Base-by-base conservation (phyloP, 35 echinoderm and acorn worm species). In the Hemicentrotus pulcherrimus region DNA sequence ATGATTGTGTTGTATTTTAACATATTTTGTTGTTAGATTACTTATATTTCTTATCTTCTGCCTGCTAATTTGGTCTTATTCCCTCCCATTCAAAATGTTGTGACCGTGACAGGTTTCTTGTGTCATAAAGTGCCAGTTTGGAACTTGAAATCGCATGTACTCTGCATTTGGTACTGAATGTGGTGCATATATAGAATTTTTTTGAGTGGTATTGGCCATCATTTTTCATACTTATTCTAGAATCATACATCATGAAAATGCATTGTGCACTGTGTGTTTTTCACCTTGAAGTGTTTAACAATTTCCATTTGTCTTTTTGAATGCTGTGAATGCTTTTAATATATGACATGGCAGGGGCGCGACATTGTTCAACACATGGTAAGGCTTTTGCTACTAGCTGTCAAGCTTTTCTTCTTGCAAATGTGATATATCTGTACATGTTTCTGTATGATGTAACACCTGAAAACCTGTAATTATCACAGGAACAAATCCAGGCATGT, bases 331-430 rank as follows among this genome's bases (percentile, higher is more conserved):
- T 78, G 19, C 65, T 28, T 78, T 78, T 78, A 78, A 78, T 78
- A 28, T 22, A 78, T 78, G 18, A 78, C 65, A 22, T 78, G 24
- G 19, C 65, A 78, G 65, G 65, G 3, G 19, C 65, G 28, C 18
- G 65, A 78, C 65, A 15, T 78, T 78, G 65, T 78, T 78, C 65
- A 78, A 78, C 65, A 78, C 65, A 78, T 78, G 65, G 65, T 78
- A 78, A 78, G 65, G 65, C 65, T 78, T 78, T n/a, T 78, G 65
- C 65, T 78, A 28, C 65, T 78, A 78, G 65, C 65, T 71, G 1
- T 24, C 24, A 28, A 78, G 6, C 18, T 78, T 28, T 22, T n/a
- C 28, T 78, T 22, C 22, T 2, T 6, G 3, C n/a, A 8, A 78
- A 78, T 78, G 6, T 78, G 28, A 7, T 22, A 4, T 78, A 6